phyloP scores from a whole-genome alignment of 92 coral and sea anemone genomes.

The Virgularia gustaviana region DNA sequence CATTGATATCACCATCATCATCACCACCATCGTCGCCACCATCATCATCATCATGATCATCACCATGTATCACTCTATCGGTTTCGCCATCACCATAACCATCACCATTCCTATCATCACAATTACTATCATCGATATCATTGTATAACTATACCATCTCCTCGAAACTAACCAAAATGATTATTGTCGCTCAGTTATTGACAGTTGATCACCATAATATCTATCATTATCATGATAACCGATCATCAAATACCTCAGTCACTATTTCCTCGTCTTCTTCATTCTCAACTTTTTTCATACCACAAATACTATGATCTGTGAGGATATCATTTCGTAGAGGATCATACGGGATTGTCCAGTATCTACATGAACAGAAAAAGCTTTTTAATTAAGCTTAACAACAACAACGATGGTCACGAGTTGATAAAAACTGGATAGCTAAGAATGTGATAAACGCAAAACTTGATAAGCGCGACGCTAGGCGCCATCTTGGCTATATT shows the following conservation, averaged over 20 bases:
- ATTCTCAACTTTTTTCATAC: neutral
- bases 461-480: no score
- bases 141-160: neutral
- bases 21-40: neutral
- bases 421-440: neutral
- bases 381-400: neutral
- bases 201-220: neutral
- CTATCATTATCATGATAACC: neutral
- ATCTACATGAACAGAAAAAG: conserved; percentile 9
- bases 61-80: neutral
- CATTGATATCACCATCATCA: neutral
- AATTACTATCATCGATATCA: neutral
- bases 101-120: neutral
- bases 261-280: conserved; percentile 11
- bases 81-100: neutral
- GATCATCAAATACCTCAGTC: neutral
- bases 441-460: neutral
- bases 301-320: neutral
- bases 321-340: conserved; percentile 12
- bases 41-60: neutral
- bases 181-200: neutral
- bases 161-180: neutral
- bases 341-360: conserved; percentile 22
- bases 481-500: no score
- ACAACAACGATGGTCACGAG: neutral